These are phyloP conservation scores for Laticauda laticaudata DNA, from an alignment of 2,113 vertebrate genomes.

Conservation along the genomic window DNA sequence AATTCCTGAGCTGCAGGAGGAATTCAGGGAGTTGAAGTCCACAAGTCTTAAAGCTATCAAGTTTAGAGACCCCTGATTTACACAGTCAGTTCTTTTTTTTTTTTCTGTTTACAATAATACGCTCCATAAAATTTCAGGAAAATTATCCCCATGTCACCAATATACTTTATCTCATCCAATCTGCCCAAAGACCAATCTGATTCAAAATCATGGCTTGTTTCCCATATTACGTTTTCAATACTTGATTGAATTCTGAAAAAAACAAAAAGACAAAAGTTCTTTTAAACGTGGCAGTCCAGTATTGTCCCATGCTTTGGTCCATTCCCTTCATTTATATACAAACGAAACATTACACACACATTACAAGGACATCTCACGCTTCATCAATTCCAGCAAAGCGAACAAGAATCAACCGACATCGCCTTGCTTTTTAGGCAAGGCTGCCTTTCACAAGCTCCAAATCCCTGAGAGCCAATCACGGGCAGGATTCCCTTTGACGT, in stretches of 20 bases:
- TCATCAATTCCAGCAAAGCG: background rate
- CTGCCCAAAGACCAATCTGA: background rate
- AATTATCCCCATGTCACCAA: background rate
- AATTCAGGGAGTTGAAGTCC: no score
- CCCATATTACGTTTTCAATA: background rate
- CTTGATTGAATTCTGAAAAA: background rate
- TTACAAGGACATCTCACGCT: background rate
- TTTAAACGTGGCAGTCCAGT: background rate
- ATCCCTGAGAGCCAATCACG: slow-evolving; percentile 38
- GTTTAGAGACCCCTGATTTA: no score
- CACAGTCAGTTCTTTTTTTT: no score
- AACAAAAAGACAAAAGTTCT: background rate
- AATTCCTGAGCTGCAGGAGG: no score
- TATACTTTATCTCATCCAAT: background rate
- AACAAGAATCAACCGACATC: background rate
- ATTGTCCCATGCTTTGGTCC: background rate
- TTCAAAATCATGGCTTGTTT: background rate
- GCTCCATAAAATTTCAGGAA: background rate
- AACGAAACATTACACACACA: background rate
- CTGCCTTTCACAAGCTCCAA: slow-evolving; percentile 14
- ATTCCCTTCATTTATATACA: background rate
- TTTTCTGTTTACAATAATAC: background rate
- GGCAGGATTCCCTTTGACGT: slow-evolving; percentile 56
- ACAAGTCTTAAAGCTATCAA: no score
- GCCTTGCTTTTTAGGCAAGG: background rate